phyloP scores from a whole-genome alignment of 2,888 invertebrate genomes.

The Octodonta nipae region DNA sequence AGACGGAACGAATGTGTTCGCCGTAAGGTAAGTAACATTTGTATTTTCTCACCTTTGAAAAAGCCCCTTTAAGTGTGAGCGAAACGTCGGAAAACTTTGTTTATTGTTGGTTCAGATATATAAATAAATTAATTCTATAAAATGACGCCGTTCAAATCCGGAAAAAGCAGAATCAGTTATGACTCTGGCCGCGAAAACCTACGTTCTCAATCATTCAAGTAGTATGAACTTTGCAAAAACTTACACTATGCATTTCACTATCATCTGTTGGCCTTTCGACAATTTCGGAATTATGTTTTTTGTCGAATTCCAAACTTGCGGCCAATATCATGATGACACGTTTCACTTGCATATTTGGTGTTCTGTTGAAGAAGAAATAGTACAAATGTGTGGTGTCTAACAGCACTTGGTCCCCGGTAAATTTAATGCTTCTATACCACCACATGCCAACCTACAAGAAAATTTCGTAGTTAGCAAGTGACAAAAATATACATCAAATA shows the following conservation, averaged over 20 bases:
- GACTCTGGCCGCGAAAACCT: too few species aligned
- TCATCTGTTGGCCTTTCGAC: slow-evolving; percentile 85
- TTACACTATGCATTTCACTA: slow-evolving; percentile 67
- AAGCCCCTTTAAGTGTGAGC: too few species aligned
- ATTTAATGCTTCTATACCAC: slow-evolving; percentile 98
- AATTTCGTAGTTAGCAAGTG: neutral
- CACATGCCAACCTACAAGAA: slow-evolving; percentile 68
- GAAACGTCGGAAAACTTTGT: too few species aligned
- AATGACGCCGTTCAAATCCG: too few species aligned
- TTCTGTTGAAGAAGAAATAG: slow-evolving; percentile 89
- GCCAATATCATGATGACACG: slow-evolving; percentile 92
- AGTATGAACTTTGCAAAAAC: too few species aligned
- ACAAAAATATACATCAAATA: neutral
- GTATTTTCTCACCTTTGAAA: too few species aligned
- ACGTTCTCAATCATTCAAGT: too few species aligned
- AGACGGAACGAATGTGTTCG: too few species aligned
- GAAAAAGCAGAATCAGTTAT: too few species aligned
- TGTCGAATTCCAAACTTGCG: slow-evolving; percentile 92
- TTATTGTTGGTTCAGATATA: too few species aligned
- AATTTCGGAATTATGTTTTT: slow-evolving; percentile 86
- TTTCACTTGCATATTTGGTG: slow-evolving; percentile 88
- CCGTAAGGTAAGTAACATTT: too few species aligned
- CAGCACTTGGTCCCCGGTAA: slow-evolving; percentile 91
- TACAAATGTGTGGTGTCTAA: slow-evolving; percentile 95
- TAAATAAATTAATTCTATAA: too few species aligned